Evolutionary conservation across 2,888 invertebrate genomes (phyloP).

Genomic region (Leptarthrus brevirostris): DNA sequence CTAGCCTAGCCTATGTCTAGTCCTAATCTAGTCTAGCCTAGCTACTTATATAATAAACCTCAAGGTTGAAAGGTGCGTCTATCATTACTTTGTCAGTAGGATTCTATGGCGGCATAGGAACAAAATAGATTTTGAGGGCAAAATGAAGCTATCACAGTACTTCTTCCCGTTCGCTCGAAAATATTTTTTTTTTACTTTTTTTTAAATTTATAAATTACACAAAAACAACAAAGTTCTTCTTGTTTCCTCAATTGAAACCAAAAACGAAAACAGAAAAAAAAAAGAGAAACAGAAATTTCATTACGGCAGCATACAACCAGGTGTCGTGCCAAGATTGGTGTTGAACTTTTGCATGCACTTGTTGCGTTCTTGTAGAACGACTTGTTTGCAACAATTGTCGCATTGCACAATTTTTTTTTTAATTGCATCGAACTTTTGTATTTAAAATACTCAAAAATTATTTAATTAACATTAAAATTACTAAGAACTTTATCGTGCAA

Average conservation of each 20-base stretch:
- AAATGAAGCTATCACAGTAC: slow-evolving; percentile 64
- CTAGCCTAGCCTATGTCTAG: slow-evolving; percentile 38
- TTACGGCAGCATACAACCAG: neutral
- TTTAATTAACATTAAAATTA: neutral
- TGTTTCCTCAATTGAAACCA: neutral
- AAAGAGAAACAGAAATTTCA: too few species aligned
- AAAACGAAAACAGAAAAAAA: too few species aligned
- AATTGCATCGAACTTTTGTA: slow-evolving; percentile 1
- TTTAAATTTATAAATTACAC: slow-evolving; percentile 48
- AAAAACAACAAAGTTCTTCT: neutral
- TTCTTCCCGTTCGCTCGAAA: slow-evolving; percentile 55
- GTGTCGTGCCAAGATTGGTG: slow-evolving; percentile 21
- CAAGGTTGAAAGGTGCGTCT: slow-evolving; percentile 40
- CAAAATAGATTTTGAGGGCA: slow-evolving; percentile 55
- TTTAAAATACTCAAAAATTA: slow-evolving; percentile 20
- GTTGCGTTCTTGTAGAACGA: neutral
- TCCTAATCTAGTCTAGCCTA: slow-evolving; percentile 27
- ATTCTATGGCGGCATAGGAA: slow-evolving; percentile 58
- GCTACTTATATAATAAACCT: slow-evolving; percentile 1
- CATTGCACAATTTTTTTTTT: slow-evolving; percentile 37
- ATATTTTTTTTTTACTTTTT: too few species aligned
- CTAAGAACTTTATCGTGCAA: neutral
- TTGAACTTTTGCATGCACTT: neutral
- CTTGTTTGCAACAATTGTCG: neutral
- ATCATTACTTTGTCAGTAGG: slow-evolving; percentile 50